Evolutionary conservation across 2,888 invertebrate species (phyloP).

Genomic region (Oscheius myriophilus): DNA sequence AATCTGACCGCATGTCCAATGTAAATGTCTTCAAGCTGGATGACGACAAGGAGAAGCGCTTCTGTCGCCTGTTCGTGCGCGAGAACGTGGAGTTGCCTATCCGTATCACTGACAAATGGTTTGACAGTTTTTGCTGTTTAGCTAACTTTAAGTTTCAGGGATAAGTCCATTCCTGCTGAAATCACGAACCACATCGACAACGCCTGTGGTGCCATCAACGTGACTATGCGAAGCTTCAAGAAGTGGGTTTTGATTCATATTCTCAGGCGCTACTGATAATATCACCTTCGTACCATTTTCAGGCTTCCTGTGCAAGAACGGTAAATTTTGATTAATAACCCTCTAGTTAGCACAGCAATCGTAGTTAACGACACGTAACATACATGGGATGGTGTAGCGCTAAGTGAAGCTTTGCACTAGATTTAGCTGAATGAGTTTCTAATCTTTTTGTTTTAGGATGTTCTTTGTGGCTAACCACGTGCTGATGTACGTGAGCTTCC

Average conservation of each 20-base stretch:
- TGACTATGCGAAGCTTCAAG: slow-evolving; percentile 41
- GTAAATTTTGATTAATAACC: slow-evolving; percentile 8
- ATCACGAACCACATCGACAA: slow-evolving; percentile 49
- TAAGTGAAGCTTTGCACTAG: too few relatives aligned
- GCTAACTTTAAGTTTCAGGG: slow-evolving; percentile 5
- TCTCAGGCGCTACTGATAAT: background rate
- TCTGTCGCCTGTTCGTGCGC: slow-evolving; percentile 52
- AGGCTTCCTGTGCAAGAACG: slow-evolving; percentile 6
- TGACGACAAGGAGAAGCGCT: slow-evolving; percentile 42
- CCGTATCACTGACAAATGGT: slow-evolving; percentile 28
- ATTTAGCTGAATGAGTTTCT: background rate
- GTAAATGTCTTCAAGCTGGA: slow-evolving; percentile 52
- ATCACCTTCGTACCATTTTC: slow-evolving; percentile 6
- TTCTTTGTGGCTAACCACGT: slow-evolving; percentile 43
- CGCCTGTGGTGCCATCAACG: slow-evolving; percentile 65
- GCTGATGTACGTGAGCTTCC: slow-evolving; percentile 42
- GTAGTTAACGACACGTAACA: slow-evolving; percentile 18
- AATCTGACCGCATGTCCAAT: slow-evolving; percentile 47
- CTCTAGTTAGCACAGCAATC: background rate
- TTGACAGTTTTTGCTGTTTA: background rate
- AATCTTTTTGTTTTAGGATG: slow-evolving; percentile 21
- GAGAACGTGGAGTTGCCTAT: slow-evolving; percentile 41
- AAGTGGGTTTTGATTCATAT: slow-evolving; percentile 14
- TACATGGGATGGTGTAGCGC: background rate
- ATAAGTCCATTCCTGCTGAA: slow-evolving; percentile 32